phyloP scores from a whole-genome alignment of 2,797 vertebrate genomes.

The Hipposideros larvatus region DNA sequence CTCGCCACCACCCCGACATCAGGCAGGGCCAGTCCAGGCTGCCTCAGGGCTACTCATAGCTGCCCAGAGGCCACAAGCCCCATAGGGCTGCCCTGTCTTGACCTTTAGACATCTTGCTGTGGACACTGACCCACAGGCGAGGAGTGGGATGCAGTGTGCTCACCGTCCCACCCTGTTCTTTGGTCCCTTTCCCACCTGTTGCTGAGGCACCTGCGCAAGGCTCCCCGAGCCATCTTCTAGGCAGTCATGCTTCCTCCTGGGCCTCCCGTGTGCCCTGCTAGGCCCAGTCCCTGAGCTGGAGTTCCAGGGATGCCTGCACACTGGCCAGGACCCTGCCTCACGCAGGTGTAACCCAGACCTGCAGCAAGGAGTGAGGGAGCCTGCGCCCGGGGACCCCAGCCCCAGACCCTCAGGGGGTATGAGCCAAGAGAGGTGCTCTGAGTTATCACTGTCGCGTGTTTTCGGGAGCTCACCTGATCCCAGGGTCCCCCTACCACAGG shows the following conservation, averaged over 20 bases:
- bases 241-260: fast-evolving
- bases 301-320: fast-evolving
- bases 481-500: not conserved
- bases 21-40: not conserved
- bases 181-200: not conserved
- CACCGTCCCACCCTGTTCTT: fast-evolving
- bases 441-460: not conserved
- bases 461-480: not conserved
- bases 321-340: fast-evolving
- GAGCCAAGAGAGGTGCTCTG: not conserved
- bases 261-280: fast-evolving
- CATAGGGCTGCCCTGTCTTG: not conserved
- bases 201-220: too few relatives aligned
- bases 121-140: fast-evolving
- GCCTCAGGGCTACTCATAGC: not conserved
- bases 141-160: fast-evolving
- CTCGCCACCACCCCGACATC: not conserved
- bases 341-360: not conserved
- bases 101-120: fast-evolving
- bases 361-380: not conserved
- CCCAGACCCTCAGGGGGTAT: fast-evolving
- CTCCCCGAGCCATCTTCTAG: not conserved
- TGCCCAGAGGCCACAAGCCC: not conserved
- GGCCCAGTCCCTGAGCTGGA: not conserved
- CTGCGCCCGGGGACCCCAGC: fast-evolving